Percentiles rank a stretch among this genome's conserved stretches.
These are phyloP conservation scores for Trematomus bernacchii DNA, from an alignment of 2,797 vertebrate genomes.

Conservation along the genomic window DNA sequence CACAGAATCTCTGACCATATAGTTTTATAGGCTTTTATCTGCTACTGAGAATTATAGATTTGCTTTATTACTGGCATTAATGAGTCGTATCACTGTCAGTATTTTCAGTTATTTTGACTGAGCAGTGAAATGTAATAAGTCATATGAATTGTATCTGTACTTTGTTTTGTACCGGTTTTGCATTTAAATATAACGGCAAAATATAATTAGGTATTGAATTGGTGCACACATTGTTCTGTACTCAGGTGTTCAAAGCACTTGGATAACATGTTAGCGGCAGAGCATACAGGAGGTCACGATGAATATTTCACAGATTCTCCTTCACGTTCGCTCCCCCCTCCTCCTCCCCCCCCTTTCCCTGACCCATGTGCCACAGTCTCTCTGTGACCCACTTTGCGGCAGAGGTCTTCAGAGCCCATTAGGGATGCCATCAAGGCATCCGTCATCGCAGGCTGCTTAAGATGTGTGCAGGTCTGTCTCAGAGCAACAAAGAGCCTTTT, in stretches of 20 bases:
- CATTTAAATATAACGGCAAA: not conserved
- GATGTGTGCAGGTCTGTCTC: conserved; percentile 51
- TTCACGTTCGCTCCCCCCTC: conserved; percentile 45
- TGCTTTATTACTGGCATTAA: not conserved
- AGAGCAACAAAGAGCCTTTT: conserved; percentile 24
- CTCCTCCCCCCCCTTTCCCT: conserved; percentile 23
- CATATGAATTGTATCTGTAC: not conserved
- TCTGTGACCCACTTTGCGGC: conserved; percentile 65
- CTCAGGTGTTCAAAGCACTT: conserved; percentile 8
- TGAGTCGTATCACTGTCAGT: not conserved
- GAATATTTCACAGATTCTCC: conserved; percentile 75
- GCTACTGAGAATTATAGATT: not conserved
- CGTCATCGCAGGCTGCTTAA: conserved; percentile 28
- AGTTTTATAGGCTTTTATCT: not conserved
- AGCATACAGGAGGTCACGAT: conserved; percentile 64
- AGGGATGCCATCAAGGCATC: conserved; percentile 62
- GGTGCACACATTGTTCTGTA: not conserved
- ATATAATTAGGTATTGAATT: not conserved
- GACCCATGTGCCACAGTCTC: conserved; percentile 56
- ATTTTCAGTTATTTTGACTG: not conserved
- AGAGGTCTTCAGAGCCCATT: conserved; percentile 60
- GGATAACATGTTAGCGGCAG: conserved; percentile 38
- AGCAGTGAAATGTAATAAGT: not conserved
- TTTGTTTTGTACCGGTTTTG: not conserved
- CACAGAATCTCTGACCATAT: not conserved